Evolutionary conservation across 2,888 invertebrate species (phyloP), one percentile per base, ranked within the genome.

Genomic region (Chaetogeoica ovagalla): DNA sequence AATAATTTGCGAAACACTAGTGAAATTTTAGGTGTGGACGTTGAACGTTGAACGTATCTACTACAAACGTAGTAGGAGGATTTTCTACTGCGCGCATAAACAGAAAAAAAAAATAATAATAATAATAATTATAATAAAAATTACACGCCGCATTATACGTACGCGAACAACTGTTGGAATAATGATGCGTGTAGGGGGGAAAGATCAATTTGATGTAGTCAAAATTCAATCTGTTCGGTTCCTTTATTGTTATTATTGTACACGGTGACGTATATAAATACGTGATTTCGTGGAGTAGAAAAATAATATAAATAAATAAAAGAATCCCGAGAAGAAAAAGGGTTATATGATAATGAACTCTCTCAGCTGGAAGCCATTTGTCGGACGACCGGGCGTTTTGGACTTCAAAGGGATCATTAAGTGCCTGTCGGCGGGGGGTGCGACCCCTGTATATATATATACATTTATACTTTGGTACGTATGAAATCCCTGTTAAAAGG

Each of bases 361-460:
- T 65, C 66, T 23, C 79, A 71, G 79, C 70, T 65, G 79, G 70
- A 63, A 79, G 63, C 70, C 79, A 43, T 71, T 79, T 39, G 69
- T 62, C 77, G 62, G 77, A 19, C 57, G 74, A 63, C 73, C 74
- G 57, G 59, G 65, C 66, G 69, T 69, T 60, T 60, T 30, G 30
- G n/a, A 68, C 68, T 60, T 76, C 76, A 76, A 76, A 76, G 76
- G 60, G 68, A 68, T 68, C 43, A 60, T 76, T 69, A 69, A 76
- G 76, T 76, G 76, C 21, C 59, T 60, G 48, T 6, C 68, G 23
- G n/a, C 68, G 76, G 68, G 68, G 55, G 57, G 59, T n/a, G 17
- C 57, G 21, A 13, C 43, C 13, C n/a, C 7, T 2, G 57, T 43
- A 52, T 66, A 48, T 19, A 19, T 30, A 30, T 30, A 30, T 30